Evolutionary conservation across 2,888 invertebrate species (phyloP), one percentile per base, ranked within the genome.

Genomic region (Apotomis capreana): DNA sequence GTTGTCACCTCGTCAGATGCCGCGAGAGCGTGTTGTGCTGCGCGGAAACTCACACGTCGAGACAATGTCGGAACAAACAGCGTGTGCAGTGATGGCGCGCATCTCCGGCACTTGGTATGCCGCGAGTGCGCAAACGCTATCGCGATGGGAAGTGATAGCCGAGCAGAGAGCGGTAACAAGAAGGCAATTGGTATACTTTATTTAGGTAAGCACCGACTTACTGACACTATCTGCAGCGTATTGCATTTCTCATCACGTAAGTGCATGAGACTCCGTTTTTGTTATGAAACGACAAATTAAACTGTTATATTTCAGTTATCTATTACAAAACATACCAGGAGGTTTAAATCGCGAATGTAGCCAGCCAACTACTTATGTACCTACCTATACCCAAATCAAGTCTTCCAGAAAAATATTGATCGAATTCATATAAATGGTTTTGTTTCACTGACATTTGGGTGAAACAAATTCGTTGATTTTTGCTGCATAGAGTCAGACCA

Each of bases 111-210:
- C 68, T 46, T 64, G 68, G 74, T 60, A 73, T 72, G 75, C 75
- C 55, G 74, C 75, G 69, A 12, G 58, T 12, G 58, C 49, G 69
- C 75, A 74, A 74, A 74, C 74, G 76, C 77, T 40, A 77, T 80
- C 84, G 84, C 83, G 84, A 83, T 36, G 58, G 37, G 37, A 58
- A 36, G 37, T 58, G 58, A 58, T 58, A 55, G 58, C 58, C 40
- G 37, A 58, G 37, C n/a, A 9, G 9, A 9, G 49, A 26, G 37
- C 58, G 26, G 37, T 58, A 58, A 58, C 58, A 10, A 58, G 58
- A 58, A n/a, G 58, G 9, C 58, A 58, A 58, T 58, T 37, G 37
- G n/a, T 58, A 37, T 58, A 58, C 58, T 58, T 58, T 37, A 58
- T 58, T 26, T 5, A 12, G 26, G 26, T 26, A 26, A 2, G 12